Base-by-base conservation (phyloP, 2,113 vertebrate genomes). In the Megaceryle torquata region DNA sequence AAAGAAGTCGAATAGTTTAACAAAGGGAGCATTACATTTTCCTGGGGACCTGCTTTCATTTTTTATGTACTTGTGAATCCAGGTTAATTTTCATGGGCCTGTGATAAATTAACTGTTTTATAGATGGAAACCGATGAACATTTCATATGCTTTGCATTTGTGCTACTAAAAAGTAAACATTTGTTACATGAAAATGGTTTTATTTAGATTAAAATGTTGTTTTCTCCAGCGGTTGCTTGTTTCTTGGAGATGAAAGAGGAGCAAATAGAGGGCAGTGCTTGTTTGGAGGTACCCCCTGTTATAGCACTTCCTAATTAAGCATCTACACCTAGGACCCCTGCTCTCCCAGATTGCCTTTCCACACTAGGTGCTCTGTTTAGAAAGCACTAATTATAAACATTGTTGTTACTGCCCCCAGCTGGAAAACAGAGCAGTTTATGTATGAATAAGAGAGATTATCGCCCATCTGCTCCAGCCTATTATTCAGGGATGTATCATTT, bases 381-480 rank as follows among this genome's bases (percentile, higher is more conserved):
- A 92, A 81, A 74, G 77, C 89, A 69, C 91, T 97, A 97, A 97
- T 97, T 97, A 96, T 76, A 93, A 97, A 97, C 95, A 97, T 84
- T 97, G 97, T 97, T 97, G 97, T 97, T 97, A 97, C 97, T 97
- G 97, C 98, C 97, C 97, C 97, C 97, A 98, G 98, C 97, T 98
- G 98, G 98, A 97, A 97, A 97, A 94, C 97, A 96, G 95, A 96
- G 97, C 96, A 93, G 96, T 97, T 98, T 97, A 97, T 97, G 88
- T 95, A 95, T 80, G 94, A 97, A 96, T 95, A 88, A 96, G 91
- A 91, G 96, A 98, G 96, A 98, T 98, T 96, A 98, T 96, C 92
- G 74, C 97, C 98, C 97, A 98, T 97, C 98, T 98, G 98, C 97
- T 98, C 95, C 96, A 94, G 94, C 91, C 97, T 95, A 96, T 98